These are phyloP conservation scores for Steatocranus sp. DNA, from an alignment of 2,797 vertebrate genomes.

Conservation along the genomic window DNA sequence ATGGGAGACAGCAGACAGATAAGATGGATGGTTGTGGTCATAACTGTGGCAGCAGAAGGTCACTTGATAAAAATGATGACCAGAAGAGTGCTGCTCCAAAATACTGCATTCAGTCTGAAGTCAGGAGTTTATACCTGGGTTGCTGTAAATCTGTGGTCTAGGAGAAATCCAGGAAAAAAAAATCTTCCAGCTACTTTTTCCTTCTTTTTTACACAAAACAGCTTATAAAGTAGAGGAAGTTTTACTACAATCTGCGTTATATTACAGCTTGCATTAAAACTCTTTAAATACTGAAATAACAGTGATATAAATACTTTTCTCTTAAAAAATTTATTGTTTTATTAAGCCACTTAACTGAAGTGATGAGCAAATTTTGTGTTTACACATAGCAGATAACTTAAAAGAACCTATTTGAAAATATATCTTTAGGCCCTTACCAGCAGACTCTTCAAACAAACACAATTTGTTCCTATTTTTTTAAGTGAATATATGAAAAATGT, in stretches of 20 bases:
- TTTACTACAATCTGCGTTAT: neutral
- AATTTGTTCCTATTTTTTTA: neutral
- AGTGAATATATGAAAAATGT: neutral
- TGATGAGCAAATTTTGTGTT: neutral
- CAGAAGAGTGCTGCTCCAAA: neutral
- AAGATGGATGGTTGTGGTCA: conserved; percentile 26
- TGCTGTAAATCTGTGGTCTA: neutral
- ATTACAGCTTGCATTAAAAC: neutral
- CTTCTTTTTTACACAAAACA: neutral
- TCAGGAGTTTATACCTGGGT: neutral
- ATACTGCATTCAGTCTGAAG: neutral
- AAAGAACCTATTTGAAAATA: neutral
- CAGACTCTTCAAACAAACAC: neutral
- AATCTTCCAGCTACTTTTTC: neutral
- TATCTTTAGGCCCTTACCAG: neutral
- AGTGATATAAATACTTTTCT: neutral
- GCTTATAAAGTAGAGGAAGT: neutral
- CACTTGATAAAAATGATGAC: conserved; percentile 19
- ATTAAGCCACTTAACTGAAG: neutral
- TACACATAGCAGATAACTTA: neutral
- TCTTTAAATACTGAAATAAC: neutral
- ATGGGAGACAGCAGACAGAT: neutral
- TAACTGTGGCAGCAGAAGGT: conserved; percentile 31
- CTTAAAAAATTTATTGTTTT: neutral
- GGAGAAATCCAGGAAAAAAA: neutral